Evolutionary conservation across 2,113 vertebrate species (phyloP).

Genomic region (Furnarius figulus): DNA sequence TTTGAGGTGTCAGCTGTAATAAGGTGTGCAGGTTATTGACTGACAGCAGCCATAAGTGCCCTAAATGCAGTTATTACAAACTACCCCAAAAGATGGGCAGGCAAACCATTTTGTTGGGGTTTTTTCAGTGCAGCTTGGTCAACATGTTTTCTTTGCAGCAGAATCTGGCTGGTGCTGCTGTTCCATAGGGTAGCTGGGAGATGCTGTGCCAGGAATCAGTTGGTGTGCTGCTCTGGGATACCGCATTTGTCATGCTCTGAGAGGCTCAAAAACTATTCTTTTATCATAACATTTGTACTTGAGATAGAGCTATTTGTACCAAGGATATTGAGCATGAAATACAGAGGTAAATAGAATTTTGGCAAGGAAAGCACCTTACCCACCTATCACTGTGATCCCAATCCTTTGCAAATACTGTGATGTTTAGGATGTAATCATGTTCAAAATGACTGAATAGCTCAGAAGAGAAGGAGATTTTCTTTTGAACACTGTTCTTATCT

Average conservation of each 20-base stretch:
- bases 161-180: background rate
- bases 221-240: background rate
- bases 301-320: conserved; percentile 35
- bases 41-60: background rate
- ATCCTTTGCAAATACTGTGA: conserved; percentile 40
- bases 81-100: background rate
- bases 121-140: background rate
- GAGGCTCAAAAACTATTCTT: background rate
- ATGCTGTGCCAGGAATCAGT: background rate
- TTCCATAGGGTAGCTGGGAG: fast-evolving
- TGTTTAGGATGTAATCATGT: conserved; percentile 28
- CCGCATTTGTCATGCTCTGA: conserved; percentile 2
- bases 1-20: background rate
- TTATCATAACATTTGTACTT: conserved; percentile 33
- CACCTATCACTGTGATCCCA: background rate
- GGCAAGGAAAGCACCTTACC: conserved; percentile 10
- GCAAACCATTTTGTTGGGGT: background rate
- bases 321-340: background rate
- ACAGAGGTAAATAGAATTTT: conserved; percentile 33
- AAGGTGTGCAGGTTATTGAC: background rate
- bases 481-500: conserved; percentile 39
- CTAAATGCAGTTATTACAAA: background rate
- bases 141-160: background rate
- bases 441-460: conserved; percentile 27
- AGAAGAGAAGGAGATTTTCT: conserved; percentile 18